These are phyloP conservation scores for Syndactyla subalaris DNA, from an alignment of 2,797 vertebrate genomes.

Conservation along the genomic window DNA sequence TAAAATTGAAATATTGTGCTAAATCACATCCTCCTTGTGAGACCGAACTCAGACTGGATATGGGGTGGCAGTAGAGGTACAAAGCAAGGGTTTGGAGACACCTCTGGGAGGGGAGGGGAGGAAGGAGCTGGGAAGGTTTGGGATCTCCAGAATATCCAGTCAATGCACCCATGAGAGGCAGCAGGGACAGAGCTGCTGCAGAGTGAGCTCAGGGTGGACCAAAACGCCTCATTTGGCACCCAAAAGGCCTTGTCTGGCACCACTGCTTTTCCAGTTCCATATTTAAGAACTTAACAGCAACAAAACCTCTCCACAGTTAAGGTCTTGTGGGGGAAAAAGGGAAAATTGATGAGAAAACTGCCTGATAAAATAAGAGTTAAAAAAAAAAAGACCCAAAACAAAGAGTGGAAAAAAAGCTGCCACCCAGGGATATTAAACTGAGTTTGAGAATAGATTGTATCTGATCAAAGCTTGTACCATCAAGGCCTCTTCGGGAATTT, in stretches of 20 bases:
- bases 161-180: fast-evolving
- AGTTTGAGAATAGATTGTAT: not conserved
- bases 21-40: not conserved
- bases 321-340: not conserved
- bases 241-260: not conserved
- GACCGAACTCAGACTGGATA: fast-evolving
- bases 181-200: not conserved
- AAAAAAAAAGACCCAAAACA: not conserved
- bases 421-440: not conserved
- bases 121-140: not conserved
- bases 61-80: fast-evolving
- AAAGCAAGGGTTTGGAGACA: not conserved
- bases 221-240: not conserved
- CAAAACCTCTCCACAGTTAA: not conserved
- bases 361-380: not conserved
- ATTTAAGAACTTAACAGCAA: not conserved
- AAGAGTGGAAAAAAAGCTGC: not conserved
- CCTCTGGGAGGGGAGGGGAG: not conserved
- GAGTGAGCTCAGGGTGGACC: not conserved
- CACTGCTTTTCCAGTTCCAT: not conserved
- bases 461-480: not conserved
- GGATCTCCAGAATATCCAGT: not conserved
- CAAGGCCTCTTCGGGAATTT: not conserved
- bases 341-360: not conserved
- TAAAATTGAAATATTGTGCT: fast-evolving